Conservation (phyloP, 2,888 invertebrate species). For the Melinaea menophilus region DNA sequence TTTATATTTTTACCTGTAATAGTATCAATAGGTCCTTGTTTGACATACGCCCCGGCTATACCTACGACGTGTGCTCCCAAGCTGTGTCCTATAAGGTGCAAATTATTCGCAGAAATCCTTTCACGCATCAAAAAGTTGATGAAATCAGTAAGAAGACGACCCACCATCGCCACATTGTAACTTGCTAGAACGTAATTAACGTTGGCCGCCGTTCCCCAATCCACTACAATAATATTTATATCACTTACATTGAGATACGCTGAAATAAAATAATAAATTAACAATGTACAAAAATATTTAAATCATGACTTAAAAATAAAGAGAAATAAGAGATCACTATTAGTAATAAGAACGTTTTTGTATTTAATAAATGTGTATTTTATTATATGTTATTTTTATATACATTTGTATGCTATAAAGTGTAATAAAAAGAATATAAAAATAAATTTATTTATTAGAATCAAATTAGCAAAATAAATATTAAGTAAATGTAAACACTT, state of each 20-base stretch:
- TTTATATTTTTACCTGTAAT: slow-evolving; percentile 61
- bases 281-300: neutral
- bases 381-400: no score
- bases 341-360: no score
- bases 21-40: slow-evolving; percentile 70
- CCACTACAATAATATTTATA: slow-evolving; percentile 79
- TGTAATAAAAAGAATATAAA: no score
- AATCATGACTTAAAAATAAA: neutral
- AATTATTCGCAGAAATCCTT: slow-evolving; percentile 71
- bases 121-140: slow-evolving; percentile 70
- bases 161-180: slow-evolving; percentile 67
- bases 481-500: no score
- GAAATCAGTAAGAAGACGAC: slow-evolving; percentile 63
- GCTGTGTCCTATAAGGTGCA: slow-evolving; percentile 77
- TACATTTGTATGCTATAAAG: no score
- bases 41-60: slow-evolving; percentile 75
- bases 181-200: slow-evolving; percentile 77
- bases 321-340: no score
- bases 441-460: no score
- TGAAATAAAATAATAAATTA: slow-evolving; percentile 34
- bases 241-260: slow-evolving; percentile 76
- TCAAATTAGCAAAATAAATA: no score
- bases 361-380: no score
- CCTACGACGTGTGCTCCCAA: slow-evolving; percentile 78
- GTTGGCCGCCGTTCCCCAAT: slow-evolving; percentile 78